Percentiles rank a stretch among this genome's conserved stretches.
Evolutionary conservation across 2,113 vertebrate genomes (phyloP).

Genomic region (Poicephalus meyeri): DNA sequence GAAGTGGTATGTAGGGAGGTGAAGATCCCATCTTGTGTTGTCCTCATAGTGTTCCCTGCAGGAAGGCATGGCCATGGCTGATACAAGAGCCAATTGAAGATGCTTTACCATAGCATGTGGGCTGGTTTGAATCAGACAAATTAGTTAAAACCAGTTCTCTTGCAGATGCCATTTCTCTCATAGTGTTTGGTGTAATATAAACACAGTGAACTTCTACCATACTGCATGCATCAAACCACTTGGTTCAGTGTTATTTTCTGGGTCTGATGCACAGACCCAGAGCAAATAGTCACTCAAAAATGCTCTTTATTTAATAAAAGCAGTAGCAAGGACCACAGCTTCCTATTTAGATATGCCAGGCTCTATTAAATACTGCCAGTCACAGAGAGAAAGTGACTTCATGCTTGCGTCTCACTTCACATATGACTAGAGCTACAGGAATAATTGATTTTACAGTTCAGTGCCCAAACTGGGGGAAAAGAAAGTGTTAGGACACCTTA

Average conservation of each 20-base stretch:
- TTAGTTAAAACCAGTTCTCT: not conserved
- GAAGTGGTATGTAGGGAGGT: not conserved
- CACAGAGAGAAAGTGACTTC: not conserved
- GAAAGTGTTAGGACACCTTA: not conserved
- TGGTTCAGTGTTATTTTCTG: not conserved
- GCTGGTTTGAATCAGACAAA: not conserved
- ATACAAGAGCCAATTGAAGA: not conserved
- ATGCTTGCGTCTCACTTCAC: not conserved
- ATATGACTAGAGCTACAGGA: not conserved
- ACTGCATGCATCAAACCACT: not conserved
- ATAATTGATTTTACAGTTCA: constrained; percentile 22
- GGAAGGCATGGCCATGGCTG: not conserved
- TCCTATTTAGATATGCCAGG: constrained; percentile 15
- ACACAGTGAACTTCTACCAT: not conserved
- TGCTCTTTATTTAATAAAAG: constrained; percentile 9
- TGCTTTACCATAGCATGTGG: not conserved
- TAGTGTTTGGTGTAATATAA: not conserved
- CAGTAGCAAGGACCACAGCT: not conserved
- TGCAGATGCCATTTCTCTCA: not conserved
- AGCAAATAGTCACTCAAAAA: not conserved
- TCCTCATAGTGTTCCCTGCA: not conserved
- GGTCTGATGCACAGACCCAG: not conserved
- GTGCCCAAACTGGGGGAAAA: not conserved
- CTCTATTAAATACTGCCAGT: not conserved
- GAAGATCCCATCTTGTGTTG: not conserved